Percentiles rank a stretch among this genome's conserved stretches.
These are phyloP conservation scores for Psilopogon haemacephalus DNA, from an alignment of 2,113 vertebrate species.

Conservation along the genomic window DNA sequence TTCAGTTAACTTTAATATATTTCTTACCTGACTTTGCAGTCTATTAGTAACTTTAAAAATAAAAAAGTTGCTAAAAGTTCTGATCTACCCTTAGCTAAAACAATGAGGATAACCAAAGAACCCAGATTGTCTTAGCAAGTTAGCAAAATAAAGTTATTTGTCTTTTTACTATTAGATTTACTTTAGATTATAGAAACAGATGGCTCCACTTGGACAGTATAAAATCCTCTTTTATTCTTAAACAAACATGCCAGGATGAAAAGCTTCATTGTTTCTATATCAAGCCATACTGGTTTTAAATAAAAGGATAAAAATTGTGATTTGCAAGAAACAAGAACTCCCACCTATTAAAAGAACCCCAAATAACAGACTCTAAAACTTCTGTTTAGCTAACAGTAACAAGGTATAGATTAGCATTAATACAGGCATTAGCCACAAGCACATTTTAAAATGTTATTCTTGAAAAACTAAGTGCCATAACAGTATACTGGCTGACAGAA, in stretches of 20 bases:
- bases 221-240: background rate
- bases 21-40: background rate
- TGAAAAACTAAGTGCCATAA: background rate
- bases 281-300: background rate
- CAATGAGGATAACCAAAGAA: background rate
- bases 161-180: background rate
- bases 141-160: background rate
- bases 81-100: background rate
- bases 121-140: background rate
- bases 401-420: background rate
- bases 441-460: background rate
- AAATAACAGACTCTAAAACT: background rate
- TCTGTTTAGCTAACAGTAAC: background rate
- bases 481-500: background rate
- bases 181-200: background rate
- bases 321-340: background rate
- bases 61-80: background rate
- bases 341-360: background rate
- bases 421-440: background rate
- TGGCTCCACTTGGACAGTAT: background rate
- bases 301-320: background rate
- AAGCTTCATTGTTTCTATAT: background rate
- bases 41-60: background rate
- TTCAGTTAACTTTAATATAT: background rate
- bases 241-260: background rate